These are phyloP conservation scores for Tupaia tana DNA, from an alignment of 2,113 vertebrate species.

Conservation along the genomic window DNA sequence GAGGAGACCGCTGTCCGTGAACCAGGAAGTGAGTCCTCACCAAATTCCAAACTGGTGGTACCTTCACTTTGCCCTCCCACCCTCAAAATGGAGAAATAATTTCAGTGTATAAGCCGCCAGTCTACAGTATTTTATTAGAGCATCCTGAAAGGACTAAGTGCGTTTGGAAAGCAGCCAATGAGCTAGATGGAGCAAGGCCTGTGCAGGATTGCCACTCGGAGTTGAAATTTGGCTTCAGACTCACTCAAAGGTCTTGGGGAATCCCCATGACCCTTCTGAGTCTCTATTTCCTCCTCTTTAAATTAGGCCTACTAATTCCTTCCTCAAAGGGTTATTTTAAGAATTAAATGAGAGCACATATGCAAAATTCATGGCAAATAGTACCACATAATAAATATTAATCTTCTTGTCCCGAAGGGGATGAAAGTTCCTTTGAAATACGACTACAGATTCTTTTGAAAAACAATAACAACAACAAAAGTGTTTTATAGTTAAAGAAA, in stretches of 20 bases:
- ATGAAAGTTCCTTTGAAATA: constrained; percentile 58
- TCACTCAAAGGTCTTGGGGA: neutral
- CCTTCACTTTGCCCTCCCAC: neutral
- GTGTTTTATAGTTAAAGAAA: constrained; percentile 64
- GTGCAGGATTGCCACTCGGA: neutral
- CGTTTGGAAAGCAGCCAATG: neutral
- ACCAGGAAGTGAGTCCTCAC: neutral
- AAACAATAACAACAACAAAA: constrained; percentile 44
- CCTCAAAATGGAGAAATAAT: neutral
- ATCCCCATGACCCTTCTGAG: neutral
- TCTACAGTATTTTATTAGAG: neutral
- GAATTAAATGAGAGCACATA: constrained; percentile 51
- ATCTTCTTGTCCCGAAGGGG: neutral
- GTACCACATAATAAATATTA: constrained; percentile 44
- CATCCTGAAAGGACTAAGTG: neutral
- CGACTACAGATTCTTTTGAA: constrained; percentile 16
- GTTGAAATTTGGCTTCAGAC: neutral
- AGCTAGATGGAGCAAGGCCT: neutral
- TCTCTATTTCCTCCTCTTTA: neutral
- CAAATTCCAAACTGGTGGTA: neutral
- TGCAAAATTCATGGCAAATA: constrained; percentile 16
- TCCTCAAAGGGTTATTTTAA: constrained; percentile 7
- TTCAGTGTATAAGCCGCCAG: neutral
- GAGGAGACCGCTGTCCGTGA: neutral
- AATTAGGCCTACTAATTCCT: neutral